Conservation (phyloP, 2,888 invertebrate species). For the Himalopsyche tibetana region DNA sequence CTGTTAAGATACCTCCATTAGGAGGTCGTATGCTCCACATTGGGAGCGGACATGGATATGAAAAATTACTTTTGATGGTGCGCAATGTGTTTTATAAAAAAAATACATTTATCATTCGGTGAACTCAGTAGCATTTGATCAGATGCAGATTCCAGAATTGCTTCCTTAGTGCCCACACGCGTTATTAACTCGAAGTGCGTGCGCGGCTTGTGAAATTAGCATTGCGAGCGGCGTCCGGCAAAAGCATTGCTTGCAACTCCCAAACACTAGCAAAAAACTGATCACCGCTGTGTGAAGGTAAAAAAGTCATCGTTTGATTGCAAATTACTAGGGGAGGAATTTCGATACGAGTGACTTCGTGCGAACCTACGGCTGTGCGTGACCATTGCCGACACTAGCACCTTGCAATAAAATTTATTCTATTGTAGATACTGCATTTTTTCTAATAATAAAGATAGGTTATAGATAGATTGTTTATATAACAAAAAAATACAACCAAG, state of each 20-base stretch:
- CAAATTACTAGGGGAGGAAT: slow-evolving; percentile 36
- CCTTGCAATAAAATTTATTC: neutral
- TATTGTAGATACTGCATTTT: neutral
- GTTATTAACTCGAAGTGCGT: slow-evolving; percentile 42
- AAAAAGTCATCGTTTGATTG: slow-evolving; percentile 38
- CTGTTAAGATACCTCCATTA: too few relatives aligned
- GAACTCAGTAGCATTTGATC: slow-evolving; percentile 9
- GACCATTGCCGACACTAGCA: neutral
- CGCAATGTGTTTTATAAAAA: slow-evolving; percentile 22
- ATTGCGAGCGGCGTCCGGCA: neutral
- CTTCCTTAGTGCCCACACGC: neutral
- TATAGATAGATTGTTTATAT: too few relatives aligned
- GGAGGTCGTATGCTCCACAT: too few relatives aligned
- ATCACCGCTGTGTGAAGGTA: neutral
- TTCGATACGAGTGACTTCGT: neutral
- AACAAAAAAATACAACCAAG: too few relatives aligned
- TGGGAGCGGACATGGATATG: too few relatives aligned
- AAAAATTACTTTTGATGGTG: neutral
- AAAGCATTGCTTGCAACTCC: neutral
- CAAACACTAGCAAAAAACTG: neutral
- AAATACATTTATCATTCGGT: slow-evolving; percentile 39
- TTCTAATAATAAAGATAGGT: too few relatives aligned
- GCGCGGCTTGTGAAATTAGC: slow-evolving; percentile 4
- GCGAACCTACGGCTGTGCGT: slow-evolving; percentile 2
- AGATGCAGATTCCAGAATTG: slow-evolving; percentile 38